These are phyloP conservation scores for Phalanger gymnotis DNA, from an alignment of 2,797 vertebrate species.

Conservation along the genomic window DNA sequence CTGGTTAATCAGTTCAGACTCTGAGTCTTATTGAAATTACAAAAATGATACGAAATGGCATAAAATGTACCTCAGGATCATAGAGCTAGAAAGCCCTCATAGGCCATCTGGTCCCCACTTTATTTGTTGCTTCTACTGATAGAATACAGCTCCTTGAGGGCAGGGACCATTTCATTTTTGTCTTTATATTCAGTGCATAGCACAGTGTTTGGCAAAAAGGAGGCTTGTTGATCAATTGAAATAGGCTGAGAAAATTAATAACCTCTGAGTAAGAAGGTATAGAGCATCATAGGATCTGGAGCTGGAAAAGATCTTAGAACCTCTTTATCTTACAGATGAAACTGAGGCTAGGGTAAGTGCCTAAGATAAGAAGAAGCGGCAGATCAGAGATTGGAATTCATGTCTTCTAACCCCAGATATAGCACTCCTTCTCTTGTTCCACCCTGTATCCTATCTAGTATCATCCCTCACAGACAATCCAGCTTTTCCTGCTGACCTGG, in stretches of 20 bases:
- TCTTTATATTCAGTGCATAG: neutral
- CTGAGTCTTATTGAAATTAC: too few species aligned
- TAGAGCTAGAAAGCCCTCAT: neutral
- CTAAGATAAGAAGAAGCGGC: neutral
- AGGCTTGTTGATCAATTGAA: neutral
- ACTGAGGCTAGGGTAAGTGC: neutral
- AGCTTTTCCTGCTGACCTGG: neutral
- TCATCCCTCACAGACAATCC: neutral
- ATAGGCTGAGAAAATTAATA: neutral
- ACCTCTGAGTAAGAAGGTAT: neutral
- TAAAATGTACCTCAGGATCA: too few species aligned
- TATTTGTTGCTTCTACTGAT: neutral
- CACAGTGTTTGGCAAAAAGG: neutral
- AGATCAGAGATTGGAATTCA: neutral
- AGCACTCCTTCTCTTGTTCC: neutral
- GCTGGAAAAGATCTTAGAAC: neutral
- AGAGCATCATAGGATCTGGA: neutral
- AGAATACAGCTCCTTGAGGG: slow-evolving; percentile 1
- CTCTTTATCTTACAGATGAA: neutral
- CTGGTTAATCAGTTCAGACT: too few species aligned
- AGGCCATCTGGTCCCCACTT: neutral
- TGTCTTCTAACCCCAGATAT: neutral
- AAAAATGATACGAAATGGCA: too few species aligned
- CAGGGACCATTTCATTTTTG: neutral
- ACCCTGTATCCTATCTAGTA: neutral